Evolutionary conservation across 2,113 vertebrate genomes (phyloP).

Genomic region (Cryptotis parvus): DNA sequence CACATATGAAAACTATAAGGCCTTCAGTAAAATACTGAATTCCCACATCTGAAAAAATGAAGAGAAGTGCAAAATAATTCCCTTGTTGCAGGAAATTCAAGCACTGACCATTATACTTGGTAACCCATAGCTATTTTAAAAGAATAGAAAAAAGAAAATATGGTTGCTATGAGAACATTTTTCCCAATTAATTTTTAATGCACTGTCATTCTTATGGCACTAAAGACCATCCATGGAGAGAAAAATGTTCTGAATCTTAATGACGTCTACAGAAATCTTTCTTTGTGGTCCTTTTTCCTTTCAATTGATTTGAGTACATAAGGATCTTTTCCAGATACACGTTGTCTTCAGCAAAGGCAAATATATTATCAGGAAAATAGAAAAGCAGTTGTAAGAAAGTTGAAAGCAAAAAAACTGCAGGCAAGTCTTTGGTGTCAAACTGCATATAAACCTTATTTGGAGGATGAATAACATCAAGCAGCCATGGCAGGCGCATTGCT

Average conservation of each 20-base stretch:
- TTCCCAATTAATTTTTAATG: not conserved
- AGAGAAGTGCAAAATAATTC: not conserved
- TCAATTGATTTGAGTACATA: not conserved
- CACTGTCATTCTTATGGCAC: too few species aligned
- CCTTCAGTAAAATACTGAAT: not conserved
- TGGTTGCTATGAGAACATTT: not conserved
- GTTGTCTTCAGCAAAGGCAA: conserved; percentile 51
- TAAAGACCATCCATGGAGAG: not conserved
- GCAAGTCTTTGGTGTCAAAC: not conserved
- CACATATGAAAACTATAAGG: not conserved
- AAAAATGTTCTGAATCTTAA: not conserved
- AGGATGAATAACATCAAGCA: not conserved
- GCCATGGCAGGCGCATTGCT: not conserved
- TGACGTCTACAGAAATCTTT: not conserved
- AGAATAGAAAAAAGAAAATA: not conserved
- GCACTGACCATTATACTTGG: not conserved
- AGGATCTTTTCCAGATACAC: not conserved
- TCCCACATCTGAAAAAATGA: not conserved
- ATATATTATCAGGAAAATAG: not conserved
- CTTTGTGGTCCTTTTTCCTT: conserved; percentile 16
- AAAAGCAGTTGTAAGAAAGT: not conserved
- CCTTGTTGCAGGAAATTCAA: not conserved
- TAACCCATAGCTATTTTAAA: not conserved
- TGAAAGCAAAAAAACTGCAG: not conserved
- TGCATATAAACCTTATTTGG: not conserved